Conservation (phyloP, 2,113 vertebrate genomes). For the Salvelinus sp. region DNA sequence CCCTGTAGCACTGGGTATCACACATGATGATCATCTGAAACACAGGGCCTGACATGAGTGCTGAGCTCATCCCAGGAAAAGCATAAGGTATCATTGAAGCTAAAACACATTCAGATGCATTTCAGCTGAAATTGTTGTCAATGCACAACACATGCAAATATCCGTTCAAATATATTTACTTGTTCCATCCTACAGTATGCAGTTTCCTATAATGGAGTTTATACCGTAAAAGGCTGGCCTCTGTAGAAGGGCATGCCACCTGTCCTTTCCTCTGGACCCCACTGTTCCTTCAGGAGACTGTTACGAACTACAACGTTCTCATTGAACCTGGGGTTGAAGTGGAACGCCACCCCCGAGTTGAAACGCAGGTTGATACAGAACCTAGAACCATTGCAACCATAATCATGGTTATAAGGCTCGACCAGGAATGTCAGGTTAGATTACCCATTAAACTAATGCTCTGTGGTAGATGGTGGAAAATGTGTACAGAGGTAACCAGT, state of each 20-base stretch:
- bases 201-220: not conserved
- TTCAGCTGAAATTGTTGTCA: not conserved
- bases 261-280: conserved; percentile 58
- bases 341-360: conserved; percentile 56
- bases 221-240: conserved; percentile 58
- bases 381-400: conserved; percentile 21
- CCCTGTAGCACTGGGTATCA: conserved; percentile 27
- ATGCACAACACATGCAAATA: not conserved
- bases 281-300: conserved; percentile 29
- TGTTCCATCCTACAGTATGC: not conserved
- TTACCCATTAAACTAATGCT: not conserved
- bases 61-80: not conserved
- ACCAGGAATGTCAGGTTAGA: not conserved
- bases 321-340: conserved; percentile 63
- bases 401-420: not conserved
- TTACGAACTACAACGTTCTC: conserved; percentile 59
- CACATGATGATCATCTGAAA: conserved; percentile 32
- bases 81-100: not conserved
- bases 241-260: conserved; percentile 45
- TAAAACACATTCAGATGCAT: not conserved
- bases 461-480: not conserved
- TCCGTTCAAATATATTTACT: not conserved
- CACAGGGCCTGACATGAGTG: not conserved
- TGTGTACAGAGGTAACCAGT: not conserved
- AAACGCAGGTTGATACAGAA: conserved; percentile 61